Evolutionary conservation across 2,888 invertebrate species (phyloP).

Genomic region (Aphrophora alni): DNA sequence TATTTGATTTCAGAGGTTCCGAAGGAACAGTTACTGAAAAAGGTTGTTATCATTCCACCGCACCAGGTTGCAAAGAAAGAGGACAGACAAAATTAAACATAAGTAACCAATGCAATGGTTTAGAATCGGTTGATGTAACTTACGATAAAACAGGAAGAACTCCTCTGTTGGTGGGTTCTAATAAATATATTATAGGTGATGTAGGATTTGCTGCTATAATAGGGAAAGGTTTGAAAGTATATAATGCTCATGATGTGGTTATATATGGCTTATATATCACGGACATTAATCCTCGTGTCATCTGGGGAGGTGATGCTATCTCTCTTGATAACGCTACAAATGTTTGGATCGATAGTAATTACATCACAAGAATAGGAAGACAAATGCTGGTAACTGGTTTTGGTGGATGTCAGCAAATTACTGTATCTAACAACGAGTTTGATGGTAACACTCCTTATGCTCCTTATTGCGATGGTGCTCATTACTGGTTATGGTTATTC

Average conservation of each 20-base stretch:
- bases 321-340: slow-evolving; percentile 11
- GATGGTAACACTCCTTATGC: slow-evolving; percentile 27
- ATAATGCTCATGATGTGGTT: slow-evolving; percentile 18
- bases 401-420: slow-evolving; percentile 1
- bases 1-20: slow-evolving; percentile 22
- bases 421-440: slow-evolving; percentile 18
- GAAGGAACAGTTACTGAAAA: neutral
- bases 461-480: slow-evolving; percentile 22
- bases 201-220: neutral
- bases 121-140: slow-evolving; percentile 1
- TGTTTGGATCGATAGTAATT: slow-evolving; percentile 15
- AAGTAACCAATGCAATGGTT: slow-evolving; percentile 10
- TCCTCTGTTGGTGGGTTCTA: slow-evolving; percentile 20
- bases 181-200: slow-evolving; percentile 23
- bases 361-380: slow-evolving; percentile 29
- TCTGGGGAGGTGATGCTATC: slow-evolving; percentile 35
- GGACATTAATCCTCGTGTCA: slow-evolving; percentile 29
- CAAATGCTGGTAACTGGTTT: slow-evolving; percentile 28
- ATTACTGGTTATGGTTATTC: slow-evolving; percentile 36
- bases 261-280: slow-evolving; percentile 22
- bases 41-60: slow-evolving; percentile 17
- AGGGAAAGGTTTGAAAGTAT: slow-evolving; percentile 26
- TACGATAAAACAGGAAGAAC: neutral
- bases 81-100: slow-evolving; percentile 19
- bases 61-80: neutral